These are phyloP conservation scores for Harmothoe impar DNA, from an alignment of 2,888 invertebrate genomes.

Conservation along the genomic window DNA sequence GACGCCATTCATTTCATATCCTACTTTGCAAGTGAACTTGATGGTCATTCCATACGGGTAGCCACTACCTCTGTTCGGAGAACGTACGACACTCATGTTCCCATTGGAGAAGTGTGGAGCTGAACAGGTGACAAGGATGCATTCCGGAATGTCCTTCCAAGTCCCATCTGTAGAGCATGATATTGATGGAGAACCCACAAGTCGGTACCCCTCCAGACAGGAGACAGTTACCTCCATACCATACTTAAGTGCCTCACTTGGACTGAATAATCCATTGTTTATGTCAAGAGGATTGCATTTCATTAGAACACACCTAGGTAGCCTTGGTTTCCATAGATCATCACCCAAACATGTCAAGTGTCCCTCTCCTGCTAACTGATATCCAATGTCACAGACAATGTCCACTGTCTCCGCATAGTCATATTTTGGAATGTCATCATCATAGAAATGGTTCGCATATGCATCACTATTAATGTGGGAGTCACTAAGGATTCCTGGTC, in stretches of 20 bases:
- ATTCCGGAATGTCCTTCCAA: conserved; percentile 78
- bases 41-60: conserved; percentile 68
- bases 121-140: conserved; percentile 70
- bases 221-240: conserved; percentile 67
- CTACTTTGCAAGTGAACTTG: conserved; percentile 65
- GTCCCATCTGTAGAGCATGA: conserved; percentile 76
- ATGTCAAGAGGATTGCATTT: conserved; percentile 63
- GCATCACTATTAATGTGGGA: background rate
- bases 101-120: conserved; percentile 64
- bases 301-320: conserved; percentile 54
- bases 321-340: conserved; percentile 56
- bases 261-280: conserved; percentile 34
- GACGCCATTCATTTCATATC: conserved; percentile 65
- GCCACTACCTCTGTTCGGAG: conserved; percentile 64
- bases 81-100: conserved; percentile 56
- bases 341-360: conserved; percentile 58
- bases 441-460: background rate
- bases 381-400: conserved; percentile 61
- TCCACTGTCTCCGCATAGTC: conserved; percentile 39
- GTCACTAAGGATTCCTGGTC: background rate
- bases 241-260: conserved; percentile 62
- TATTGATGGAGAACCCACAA: conserved; percentile 74
- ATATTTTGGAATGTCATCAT: background rate
- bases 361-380: conserved; percentile 34
- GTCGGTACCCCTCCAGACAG: conserved; percentile 78